Percentiles rank a stretch among this genome's conserved stretches.
These are phyloP conservation scores for Allophyes oxyacanthae DNA, from an alignment of 2,888 invertebrate species.

Conservation along the genomic window DNA sequence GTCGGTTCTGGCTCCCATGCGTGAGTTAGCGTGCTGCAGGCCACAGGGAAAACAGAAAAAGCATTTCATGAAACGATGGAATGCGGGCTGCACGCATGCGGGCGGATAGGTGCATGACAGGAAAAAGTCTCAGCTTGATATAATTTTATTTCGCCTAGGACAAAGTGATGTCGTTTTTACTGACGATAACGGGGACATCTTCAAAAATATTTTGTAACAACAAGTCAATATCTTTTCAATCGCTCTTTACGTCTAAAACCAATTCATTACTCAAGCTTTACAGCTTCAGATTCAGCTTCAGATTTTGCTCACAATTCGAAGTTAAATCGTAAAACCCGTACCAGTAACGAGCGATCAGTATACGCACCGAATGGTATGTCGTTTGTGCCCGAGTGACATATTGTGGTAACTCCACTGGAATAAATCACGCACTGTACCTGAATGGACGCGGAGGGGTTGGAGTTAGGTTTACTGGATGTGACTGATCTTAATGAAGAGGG, in stretches of 20 bases:
- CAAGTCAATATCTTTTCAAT: too few relatives aligned
- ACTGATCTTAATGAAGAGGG: not conserved
- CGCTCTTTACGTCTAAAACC: not conserved
- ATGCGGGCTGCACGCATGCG: too few relatives aligned
- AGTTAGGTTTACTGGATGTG: constrained; percentile 39
- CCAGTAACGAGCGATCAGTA: constrained; percentile 65
- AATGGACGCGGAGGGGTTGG: constrained; percentile 52
- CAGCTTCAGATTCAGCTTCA: constrained; percentile 32
- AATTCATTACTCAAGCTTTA: constrained; percentile 41
- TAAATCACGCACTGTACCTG: constrained; percentile 75
- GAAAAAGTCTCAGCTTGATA: too few relatives aligned
- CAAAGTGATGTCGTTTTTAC: too few relatives aligned
- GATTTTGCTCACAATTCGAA: constrained; percentile 46
- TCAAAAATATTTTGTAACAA: too few relatives aligned
- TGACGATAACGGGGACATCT: too few relatives aligned
- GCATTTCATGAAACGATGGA: too few relatives aligned
- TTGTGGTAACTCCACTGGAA: constrained; percentile 75
- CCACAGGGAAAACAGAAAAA: too few relatives aligned
- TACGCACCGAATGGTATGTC: constrained; percentile 66
- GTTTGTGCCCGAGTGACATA: constrained; percentile 75
- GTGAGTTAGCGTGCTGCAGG: too few relatives aligned
- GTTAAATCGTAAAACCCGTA: constrained; percentile 56
- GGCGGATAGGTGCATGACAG: too few relatives aligned
- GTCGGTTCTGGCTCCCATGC: too few relatives aligned
- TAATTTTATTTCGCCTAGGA: too few relatives aligned